Evolutionary conservation across 2,113 vertebrate species (phyloP), one percentile per base, ranked within the genome.

Genomic region (Sylvietta virens): DNA sequence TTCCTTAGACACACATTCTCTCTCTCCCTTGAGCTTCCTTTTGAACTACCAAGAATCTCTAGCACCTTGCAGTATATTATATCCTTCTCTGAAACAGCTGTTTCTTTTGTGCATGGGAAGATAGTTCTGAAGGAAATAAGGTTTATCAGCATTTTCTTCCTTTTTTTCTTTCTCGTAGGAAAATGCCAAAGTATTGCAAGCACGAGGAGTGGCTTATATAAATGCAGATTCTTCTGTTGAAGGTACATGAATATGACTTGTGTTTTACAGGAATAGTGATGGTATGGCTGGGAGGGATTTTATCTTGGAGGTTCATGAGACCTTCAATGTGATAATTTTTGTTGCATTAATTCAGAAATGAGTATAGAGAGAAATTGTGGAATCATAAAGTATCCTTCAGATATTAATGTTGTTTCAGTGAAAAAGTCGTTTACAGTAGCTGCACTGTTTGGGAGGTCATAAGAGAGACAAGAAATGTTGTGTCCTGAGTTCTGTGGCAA

Each of bases 201-300:
- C 99, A 50, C 98, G 99, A 76, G 99, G 97, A 21, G 99, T 99
- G 70, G 99, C 99, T 61, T 99, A 99, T 76, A 98, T 99, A 94
- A 99, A 99, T 76, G 99, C 99, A 42, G 99, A 99, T 97, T 99
- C 99, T 54, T 98, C 99, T 24, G 97, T 99, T 2, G 99, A 99
- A 98, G 99, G 99, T 99, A 71, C 48, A 9, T 84, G 15, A 6
- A 45, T 70, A 26, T 78, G 14, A n/a, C 10, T 71, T 78, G 15
- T 22, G 14, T 70, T 95, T 66, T 88, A 13, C 14, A 51, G 58
- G 8, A 54, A 19, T 19, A 40, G 35, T 56, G 44, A 30, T 69
- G 14, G 4, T 78, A 45, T 77, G 30, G 35, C 39, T 35, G 13
- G 10, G 39, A 81, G 18, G 20, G 47, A 51, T 81, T 86, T 94